Evolutionary conservation across 2,113 vertebrate genomes (phyloP).

Genomic region (Urocynchramus pylzowi): DNA sequence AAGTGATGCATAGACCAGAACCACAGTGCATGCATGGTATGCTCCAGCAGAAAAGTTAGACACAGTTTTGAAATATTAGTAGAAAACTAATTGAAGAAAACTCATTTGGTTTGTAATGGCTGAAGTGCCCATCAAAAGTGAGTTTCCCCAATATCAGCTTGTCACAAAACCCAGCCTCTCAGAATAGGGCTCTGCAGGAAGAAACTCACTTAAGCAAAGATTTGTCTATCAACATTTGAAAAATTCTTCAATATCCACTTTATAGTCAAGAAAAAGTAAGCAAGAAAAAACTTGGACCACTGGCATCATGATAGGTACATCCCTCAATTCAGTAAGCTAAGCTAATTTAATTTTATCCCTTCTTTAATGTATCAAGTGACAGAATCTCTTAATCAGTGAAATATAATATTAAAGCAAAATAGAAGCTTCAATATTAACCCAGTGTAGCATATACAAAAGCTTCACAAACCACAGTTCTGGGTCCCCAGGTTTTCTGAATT

Average conservation of each 20-base stretch:
- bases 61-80: not conserved
- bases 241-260: not conserved
- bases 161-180: not conserved
- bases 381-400: constrained; percentile 27
- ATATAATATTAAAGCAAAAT: constrained; percentile 44
- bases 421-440: not conserved
- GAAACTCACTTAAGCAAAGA: not conserved
- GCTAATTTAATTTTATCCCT: not conserved
- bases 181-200: not conserved
- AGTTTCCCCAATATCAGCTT: not conserved
- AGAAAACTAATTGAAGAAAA: not conserved
- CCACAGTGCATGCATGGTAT: not conserved
- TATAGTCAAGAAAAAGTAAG: not conserved
- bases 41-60: not conserved
- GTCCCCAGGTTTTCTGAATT: not conserved
- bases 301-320: not conserved
- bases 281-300: not conserved
- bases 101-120: not conserved
- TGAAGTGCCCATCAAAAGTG: not conserved
- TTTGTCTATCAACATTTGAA: not conserved
- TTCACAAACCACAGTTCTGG: not conserved
- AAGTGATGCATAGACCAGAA: not conserved
- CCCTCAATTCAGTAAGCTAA: not conserved
- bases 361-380: not conserved
- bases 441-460: not conserved